These are phyloP conservation scores for Atrichornis clamosus DNA, from an alignment of 2,113 vertebrate species.

Conservation along the genomic window DNA sequence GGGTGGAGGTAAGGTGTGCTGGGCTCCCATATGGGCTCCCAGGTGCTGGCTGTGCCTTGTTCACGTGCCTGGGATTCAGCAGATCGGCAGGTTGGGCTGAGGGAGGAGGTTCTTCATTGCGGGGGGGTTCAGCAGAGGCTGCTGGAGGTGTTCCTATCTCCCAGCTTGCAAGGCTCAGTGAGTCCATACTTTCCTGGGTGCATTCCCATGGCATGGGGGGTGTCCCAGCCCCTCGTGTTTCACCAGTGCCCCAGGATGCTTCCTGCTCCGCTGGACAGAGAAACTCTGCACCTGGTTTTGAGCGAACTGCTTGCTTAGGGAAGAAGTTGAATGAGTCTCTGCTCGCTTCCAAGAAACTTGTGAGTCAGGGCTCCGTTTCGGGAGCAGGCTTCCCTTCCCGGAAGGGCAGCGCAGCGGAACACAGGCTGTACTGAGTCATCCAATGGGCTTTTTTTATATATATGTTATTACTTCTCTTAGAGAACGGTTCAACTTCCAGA, in stretches of 20 bases:
- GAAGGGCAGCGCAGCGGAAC: neutral
- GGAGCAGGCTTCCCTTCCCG: constrained; percentile 31
- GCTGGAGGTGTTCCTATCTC: neutral
- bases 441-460: neutral
- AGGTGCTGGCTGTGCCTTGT: neutral
- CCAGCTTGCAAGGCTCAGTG: rapidly evolving
- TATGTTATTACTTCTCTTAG: neutral
- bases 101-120: neutral
- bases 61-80: rapidly evolving
- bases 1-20: neutral
- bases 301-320: neutral
- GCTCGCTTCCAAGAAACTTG: constrained; percentile 12
- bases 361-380: constrained; percentile 39
- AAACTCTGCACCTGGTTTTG: neutral
- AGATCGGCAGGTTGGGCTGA: rapidly evolving
- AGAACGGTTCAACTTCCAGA: neutral
- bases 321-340: neutral
- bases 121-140: neutral
- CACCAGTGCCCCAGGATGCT: rapidly evolving
- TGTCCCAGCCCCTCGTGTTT: neutral
- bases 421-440: neutral
- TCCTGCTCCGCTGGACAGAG: neutral
- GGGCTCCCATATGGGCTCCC: rapidly evolving
- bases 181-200: neutral
- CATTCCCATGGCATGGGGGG: rapidly evolving